phyloP scores from a whole-genome alignment of 1,140 invertebrate species.

The Trachelipus rathkii region DNA sequence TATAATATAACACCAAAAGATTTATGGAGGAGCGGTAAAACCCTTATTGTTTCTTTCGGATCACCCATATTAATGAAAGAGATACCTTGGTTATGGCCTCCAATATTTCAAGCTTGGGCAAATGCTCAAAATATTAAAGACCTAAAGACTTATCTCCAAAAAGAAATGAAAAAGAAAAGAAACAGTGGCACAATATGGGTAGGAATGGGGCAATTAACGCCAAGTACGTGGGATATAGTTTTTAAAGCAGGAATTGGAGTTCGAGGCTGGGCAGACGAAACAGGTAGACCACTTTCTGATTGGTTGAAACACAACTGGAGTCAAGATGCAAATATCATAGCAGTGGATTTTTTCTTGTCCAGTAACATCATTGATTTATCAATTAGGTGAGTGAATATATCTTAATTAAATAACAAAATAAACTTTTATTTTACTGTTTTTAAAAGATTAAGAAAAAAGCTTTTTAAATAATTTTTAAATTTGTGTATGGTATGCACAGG shows the following conservation, averaged over 20 bases:
- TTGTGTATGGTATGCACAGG: no score
- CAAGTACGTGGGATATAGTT: slow-evolving; percentile 63
- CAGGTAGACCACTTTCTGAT: not conserved
- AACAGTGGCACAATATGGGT: slow-evolving; percentile 60
- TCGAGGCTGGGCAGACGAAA: slow-evolving; percentile 51
- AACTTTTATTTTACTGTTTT: no score
- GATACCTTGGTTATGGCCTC: slow-evolving; percentile 60
- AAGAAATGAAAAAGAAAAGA: slow-evolving; percentile 50
- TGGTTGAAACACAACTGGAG: not conserved
- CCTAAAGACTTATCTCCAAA: slow-evolving; percentile 46
- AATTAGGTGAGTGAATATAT: not conserved
- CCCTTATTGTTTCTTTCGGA: slow-evolving; percentile 63
- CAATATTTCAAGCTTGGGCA: slow-evolving; percentile 43
- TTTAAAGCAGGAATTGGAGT: slow-evolving; percentile 60
- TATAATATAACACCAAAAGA: slow-evolving; percentile 56
- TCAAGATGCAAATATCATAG: not conserved
- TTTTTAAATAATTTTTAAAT: no score
- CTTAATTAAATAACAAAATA: no score
- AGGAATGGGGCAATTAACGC: slow-evolving; percentile 75
- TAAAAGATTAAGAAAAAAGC: no score
- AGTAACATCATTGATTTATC: not conserved
- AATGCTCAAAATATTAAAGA: slow-evolving; percentile 39
- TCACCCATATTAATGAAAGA: slow-evolving; percentile 45
- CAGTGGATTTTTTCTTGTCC: not conserved
- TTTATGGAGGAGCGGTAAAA: slow-evolving; percentile 59